Evolutionary conservation across 2,888 invertebrate genomes (phyloP).

Genomic region (Baronia brevicornis): DNA sequence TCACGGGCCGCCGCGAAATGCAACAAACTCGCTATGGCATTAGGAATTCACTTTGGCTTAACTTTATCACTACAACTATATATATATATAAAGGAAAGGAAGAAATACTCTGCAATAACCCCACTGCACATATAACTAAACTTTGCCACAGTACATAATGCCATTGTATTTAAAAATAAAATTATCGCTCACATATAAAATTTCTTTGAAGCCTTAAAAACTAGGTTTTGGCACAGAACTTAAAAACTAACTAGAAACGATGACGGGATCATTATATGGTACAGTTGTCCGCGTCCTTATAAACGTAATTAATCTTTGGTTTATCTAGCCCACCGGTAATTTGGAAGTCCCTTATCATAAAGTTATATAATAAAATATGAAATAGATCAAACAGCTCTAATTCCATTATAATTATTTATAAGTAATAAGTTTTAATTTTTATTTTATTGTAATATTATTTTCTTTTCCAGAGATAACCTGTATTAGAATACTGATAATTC

Average conservation of each 20-base stretch:
- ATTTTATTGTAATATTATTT: slow-evolving; percentile 23
- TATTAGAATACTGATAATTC: slow-evolving; percentile 14
- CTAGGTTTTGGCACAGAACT: slow-evolving; percentile 61
- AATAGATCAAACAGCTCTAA: slow-evolving; percentile 47
- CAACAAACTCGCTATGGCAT: slow-evolving; percentile 67
- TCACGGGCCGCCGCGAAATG: slow-evolving; percentile 27
- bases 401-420: slow-evolving; percentile 22
- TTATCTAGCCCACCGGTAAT: slow-evolving; percentile 69
- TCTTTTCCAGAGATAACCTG: slow-evolving; percentile 8
- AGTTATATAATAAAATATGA: slow-evolving; percentile 51
- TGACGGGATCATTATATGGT: slow-evolving; percentile 59
- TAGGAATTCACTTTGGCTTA: slow-evolving; percentile 69
- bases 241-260: slow-evolving; percentile 36
- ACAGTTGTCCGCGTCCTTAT: slow-evolving; percentile 52
- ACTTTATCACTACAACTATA: slow-evolving; percentile 34
- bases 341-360: slow-evolving; percentile 42
- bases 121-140: slow-evolving; percentile 53
- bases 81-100: slow-evolving; percentile 35
- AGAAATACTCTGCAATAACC: slow-evolving; percentile 51
- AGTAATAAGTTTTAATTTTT: slow-evolving; percentile 18
- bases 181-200: slow-evolving; percentile 34
- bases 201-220: slow-evolving; percentile 47
- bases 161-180: slow-evolving; percentile 53
- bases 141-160: slow-evolving; percentile 54
- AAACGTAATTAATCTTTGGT: slow-evolving; percentile 67